phyloP scores from a whole-genome alignment of 1,140 invertebrate genomes.

The Nomia melanderi region DNA sequence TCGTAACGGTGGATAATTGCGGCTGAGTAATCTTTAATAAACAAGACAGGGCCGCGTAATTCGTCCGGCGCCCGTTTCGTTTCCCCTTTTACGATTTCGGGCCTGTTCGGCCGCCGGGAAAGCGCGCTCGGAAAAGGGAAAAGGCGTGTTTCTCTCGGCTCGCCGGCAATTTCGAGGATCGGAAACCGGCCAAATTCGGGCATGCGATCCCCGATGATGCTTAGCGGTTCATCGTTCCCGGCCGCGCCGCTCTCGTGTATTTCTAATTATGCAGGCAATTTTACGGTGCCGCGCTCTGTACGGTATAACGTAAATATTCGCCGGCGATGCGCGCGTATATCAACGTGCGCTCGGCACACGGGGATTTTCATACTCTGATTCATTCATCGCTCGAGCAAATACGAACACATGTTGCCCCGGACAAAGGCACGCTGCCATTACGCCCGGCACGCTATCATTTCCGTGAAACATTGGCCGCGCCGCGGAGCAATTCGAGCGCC shows the following conservation, averaged over 20 bases:
- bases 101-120: too few relatives aligned
- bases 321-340: not conserved
- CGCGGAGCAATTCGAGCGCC: not conserved
- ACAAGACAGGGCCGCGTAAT: not conserved
- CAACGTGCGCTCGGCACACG: not conserved
- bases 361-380: conserved; percentile 41
- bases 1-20: conserved; percentile 20
- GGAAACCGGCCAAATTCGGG: too few relatives aligned
- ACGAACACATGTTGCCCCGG: not conserved
- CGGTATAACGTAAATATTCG: conserved; percentile 39
- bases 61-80: too few relatives aligned
- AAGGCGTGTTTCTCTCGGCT: not conserved
- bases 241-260: conserved; percentile 30
- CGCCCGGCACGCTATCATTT: not conserved
- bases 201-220: not conserved
- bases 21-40: conserved; percentile 9
- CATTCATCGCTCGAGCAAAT: conserved; percentile 9
- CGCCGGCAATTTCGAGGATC: not conserved
- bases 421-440: not conserved
- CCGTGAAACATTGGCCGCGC: not conserved
- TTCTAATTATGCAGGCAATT: conserved; percentile 59
- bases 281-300: conserved; percentile 51
- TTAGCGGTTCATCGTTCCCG: not conserved
- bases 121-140: not conserved
- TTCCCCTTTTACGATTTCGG: too few relatives aligned